phyloP scores from a whole-genome alignment of 2,113 vertebrate species.

The Otus sunia region DNA sequence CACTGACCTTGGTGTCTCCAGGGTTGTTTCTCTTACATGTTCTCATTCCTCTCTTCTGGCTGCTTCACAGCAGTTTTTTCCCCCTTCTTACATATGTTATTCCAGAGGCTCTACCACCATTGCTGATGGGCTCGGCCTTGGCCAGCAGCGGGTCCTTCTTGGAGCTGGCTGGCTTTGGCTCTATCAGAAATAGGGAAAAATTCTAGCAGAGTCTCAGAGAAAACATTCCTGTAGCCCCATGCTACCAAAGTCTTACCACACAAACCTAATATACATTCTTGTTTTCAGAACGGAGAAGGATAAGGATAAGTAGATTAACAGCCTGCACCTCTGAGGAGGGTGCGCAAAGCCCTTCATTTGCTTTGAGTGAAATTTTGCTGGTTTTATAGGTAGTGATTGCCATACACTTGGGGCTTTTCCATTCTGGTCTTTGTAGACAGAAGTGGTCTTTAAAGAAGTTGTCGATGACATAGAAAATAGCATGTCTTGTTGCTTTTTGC shows the following conservation, averaged over 20 bases:
- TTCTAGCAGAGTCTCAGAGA: not conserved
- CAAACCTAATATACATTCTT: not conserved
- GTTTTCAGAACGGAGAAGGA: not conserved
- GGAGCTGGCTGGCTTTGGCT: not conserved
- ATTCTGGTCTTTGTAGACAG: not conserved
- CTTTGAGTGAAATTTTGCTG: not conserved
- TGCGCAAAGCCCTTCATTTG: not conserved
- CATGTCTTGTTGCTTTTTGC: not conserved
- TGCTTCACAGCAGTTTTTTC: not conserved
- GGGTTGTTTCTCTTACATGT: rapidly evolving
- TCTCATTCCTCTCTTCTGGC: not conserved
- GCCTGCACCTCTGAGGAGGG: not conserved
- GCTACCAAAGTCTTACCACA: not conserved
- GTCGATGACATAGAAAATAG: not conserved
- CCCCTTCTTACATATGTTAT: too few relatives aligned
- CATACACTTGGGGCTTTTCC: rapidly evolving
- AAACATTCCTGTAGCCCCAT: too few relatives aligned
- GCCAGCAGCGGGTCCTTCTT: not conserved
- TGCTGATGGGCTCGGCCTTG: not conserved
- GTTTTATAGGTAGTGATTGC: not conserved
- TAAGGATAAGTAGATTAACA: not conserved
- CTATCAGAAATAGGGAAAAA: not conserved
- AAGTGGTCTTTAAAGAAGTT: conserved; percentile 2
- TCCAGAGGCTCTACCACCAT: not conserved
- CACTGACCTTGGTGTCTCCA: not conserved